Evolutionary conservation across 2,113 vertebrate genomes (phyloP), one percentile per base, ranked within the genome.

Genomic region (Hypocryptadius cinnamomeus): DNA sequence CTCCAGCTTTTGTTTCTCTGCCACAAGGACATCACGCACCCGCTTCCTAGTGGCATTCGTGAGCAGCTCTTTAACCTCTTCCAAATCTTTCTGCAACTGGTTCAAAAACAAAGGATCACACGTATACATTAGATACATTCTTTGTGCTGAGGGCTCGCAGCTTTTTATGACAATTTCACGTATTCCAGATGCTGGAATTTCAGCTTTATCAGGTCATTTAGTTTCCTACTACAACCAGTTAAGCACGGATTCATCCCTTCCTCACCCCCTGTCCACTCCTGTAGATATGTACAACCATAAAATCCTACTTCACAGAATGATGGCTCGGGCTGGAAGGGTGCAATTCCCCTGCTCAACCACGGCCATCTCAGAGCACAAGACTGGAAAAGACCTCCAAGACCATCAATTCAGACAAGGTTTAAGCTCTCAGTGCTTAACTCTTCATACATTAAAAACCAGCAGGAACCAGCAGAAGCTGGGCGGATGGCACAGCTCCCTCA

Each of bases 1-100:
- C 96, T 99, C 98, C 28, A 99, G 95, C 85, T 98, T 99, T 82
- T 97, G 97, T 68, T 99, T 98, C 94, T 99, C 99, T 81, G 98
- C 97, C 79, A 95, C 95, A 22, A 99, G 96, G 16, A 98, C 79
- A 73, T 99, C 99, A 39, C 97, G 96, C 21, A 98, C 94, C 50
- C 99, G 96, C 89, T 98, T 98, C 89, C 98, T 98, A 24, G 98
- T 98, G 23, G 98, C 89, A 33, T 97, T 98, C 13, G 97, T 96
- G 73, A 99, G 69, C 56, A 99, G 94, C 7, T 97, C 96, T 20
- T 97, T 97, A 68, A 99, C 96, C 94, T 99, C 99, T 79, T 97
- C 97, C 91, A 99, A 96, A 94, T 99, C 99, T 70, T 97, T 98
- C 96, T 99, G 98, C 37, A 99, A 89, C 97, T 99, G 97, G 24